A percentile compares a stretch with the other conserved stretches of the same genome.
Evolutionary conservation across 1,140 invertebrate species (phyloP).

Genomic region (Cydia strobilella): DNA sequence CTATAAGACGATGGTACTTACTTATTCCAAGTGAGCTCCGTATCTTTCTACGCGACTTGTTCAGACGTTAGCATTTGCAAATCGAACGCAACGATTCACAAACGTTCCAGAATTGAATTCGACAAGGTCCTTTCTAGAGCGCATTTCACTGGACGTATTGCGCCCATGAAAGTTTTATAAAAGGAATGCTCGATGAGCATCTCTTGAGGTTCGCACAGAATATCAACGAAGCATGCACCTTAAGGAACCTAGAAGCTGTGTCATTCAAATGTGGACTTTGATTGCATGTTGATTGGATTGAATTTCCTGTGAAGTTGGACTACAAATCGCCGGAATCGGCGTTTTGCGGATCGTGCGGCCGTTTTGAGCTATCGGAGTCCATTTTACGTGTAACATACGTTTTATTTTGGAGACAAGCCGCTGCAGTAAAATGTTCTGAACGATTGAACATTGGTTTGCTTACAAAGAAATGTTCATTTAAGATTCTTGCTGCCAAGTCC

Average conservation of each 20-base stretch:
- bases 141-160: slow-evolving; percentile 32
- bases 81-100: slow-evolving; percentile 20
- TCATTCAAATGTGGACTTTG: neutral
- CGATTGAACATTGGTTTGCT: neutral
- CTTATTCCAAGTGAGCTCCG: neutral
- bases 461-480: neutral
- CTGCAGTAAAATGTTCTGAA: neutral
- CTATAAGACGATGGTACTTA: neutral
- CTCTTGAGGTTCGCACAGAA: slow-evolving; percentile 24
- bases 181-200: slow-evolving; percentile 29
- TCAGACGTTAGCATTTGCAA: slow-evolving; percentile 1
- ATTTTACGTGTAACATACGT: slow-evolving; percentile 20
- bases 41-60: neutral
- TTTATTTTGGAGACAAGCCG: neutral
- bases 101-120: slow-evolving; percentile 22
- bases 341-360: slow-evolving; percentile 11
- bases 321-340: neutral
- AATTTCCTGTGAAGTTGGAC: neutral
- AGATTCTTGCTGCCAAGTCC: neutral
- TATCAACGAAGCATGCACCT: slow-evolving; percentile 23
- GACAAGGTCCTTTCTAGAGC: slow-evolving; percentile 24
- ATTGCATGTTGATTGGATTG: neutral
- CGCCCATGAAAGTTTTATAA: slow-evolving; percentile 31
- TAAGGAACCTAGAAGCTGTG: neutral
- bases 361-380: neutral